Evolutionary conservation across 2,113 vertebrate species (phyloP).

Genomic region (Brachypteracias leptosomus): DNA sequence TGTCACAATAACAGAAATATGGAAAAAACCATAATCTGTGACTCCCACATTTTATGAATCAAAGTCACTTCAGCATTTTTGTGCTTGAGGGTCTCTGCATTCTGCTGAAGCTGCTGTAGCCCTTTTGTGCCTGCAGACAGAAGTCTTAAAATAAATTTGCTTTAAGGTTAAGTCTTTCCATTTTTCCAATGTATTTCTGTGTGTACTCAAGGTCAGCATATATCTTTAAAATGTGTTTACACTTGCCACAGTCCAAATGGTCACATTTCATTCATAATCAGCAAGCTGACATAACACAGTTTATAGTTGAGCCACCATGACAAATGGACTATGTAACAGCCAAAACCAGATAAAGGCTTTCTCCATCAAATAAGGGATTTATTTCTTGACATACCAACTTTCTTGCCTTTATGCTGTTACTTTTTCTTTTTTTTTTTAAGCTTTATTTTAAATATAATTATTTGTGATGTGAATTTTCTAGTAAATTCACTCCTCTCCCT

Average conservation of each 20-base stretch:
- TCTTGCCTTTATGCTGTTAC: neutral
- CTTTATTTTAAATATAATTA: neutral
- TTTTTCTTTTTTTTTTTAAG: neutral
- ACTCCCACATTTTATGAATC: neutral
- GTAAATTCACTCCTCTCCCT: neutral
- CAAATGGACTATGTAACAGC: neutral
- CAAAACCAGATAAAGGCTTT: neutral
- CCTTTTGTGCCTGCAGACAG: neutral
- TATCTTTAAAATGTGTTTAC: neutral
- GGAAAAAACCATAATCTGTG: neutral
- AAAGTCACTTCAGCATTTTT: neutral
- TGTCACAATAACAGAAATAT: neutral
- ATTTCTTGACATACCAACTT: neutral
- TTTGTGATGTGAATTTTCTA: neutral
- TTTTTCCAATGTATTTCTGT: neutral
- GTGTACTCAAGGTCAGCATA: neutral
- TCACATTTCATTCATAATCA: neutral
- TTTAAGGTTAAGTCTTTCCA: neutral
- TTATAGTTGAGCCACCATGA: neutral
- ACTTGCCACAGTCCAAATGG: neutral
- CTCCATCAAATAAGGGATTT: neutral
- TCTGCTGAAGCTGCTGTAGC: neutral
- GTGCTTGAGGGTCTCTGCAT: neutral
- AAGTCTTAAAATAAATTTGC: neutral
- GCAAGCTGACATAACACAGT: neutral